These are phyloP conservation scores for Bombyx mori DNA, from an alignment of 1,140 invertebrate genomes.

Conservation along the genomic window DNA sequence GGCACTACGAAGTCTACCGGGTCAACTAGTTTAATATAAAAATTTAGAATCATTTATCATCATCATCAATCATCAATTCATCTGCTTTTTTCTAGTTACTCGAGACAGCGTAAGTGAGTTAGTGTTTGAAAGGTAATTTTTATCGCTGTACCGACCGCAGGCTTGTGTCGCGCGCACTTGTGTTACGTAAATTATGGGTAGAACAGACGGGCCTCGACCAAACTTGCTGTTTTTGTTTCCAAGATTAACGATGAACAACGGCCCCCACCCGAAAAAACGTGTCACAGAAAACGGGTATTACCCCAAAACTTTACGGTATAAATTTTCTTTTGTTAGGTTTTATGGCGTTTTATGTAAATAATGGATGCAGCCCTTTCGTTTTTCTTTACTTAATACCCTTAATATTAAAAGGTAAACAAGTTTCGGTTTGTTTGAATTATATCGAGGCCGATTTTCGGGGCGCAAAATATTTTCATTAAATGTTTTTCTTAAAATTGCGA, in stretches of 20 bases:
- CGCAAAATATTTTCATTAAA: too few species aligned
- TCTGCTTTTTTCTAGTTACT: not conserved
- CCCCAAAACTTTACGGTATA: constrained; percentile 47
- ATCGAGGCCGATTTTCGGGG: not conserved
- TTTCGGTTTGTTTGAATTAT: too few species aligned
- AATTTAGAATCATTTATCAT: too few species aligned
- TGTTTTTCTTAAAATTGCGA: too few species aligned
- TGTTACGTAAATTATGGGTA: constrained; percentile 49
- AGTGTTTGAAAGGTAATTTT: constrained; percentile 22
- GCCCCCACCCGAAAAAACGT: constrained; percentile 44
- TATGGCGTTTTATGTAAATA: constrained; percentile 40
- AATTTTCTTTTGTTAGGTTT: constrained; percentile 40
- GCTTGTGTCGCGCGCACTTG: constrained; percentile 55
- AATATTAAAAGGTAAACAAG: too few species aligned
- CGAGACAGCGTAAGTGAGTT: constrained; percentile 4
- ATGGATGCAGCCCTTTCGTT: constrained; percentile 27
- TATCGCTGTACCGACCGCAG: constrained; percentile 13
- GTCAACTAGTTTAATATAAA: too few species aligned
- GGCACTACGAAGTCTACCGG: too few species aligned
- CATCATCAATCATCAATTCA: too few species aligned
- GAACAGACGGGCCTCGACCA: constrained; percentile 39
- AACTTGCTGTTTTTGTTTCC: constrained; percentile 58
- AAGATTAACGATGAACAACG: constrained; percentile 65
- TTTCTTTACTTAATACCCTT: constrained; percentile 2
- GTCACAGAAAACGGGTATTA: constrained; percentile 54